Base-by-base conservation (phyloP, 2,113 vertebrate species). In the Azemiops feae region DNA sequence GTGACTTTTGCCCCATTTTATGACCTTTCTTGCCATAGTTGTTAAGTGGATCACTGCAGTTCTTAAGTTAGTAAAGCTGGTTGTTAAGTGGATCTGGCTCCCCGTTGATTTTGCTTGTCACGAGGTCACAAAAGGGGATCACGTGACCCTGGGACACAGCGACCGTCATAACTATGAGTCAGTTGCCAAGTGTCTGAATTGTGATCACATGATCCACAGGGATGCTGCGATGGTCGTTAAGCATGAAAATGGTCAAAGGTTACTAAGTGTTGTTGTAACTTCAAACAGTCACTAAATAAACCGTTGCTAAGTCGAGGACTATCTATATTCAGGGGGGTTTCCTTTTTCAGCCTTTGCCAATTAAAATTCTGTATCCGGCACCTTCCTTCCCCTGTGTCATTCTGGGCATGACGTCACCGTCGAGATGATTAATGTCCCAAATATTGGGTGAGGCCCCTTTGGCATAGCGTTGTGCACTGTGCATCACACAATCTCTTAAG, bases 141-240 rank as follows among this genome's bases (percentile, higher is more conserved):
- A 2, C 30, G 1, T n/a, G 12, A 64, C 60, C 3, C 11, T 0
- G 12, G 30, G n/a, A n/a, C n/a, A n/a, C n/a, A n/a, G n/a, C n/a
- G n/a, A n/a, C n/a, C n/a, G n/a, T n/a, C 30, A 5, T n/a, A 69
- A 69, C 5, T n/a, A 5, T 0, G 30, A 69, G 30, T 69, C 60
- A 69, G 30, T n/a, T 69, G 60, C 60, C 30, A 4, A 16, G 3
- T 0, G 1, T n/a, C 60, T 69, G 60, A 69, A n/a, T 69, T 69
- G n/a, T 30, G 60, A 69, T n/a, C 10, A 30, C 58, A 64, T 30
- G 27, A 30, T 12, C 27, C 27, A 12, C 14, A 64, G 60, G 60
- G 60, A 64, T 64, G 27, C 27, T 60, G 23, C 11, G 4, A 11
- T 8, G 22, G 57, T 58, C 57, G 3, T 47, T 25, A 58, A 58